Percentiles rank a stretch among this genome's conserved stretches.
Evolutionary conservation across 92 coral and sea anemone species (phyloP).

Genomic region (Chrysogorgia sp.): DNA sequence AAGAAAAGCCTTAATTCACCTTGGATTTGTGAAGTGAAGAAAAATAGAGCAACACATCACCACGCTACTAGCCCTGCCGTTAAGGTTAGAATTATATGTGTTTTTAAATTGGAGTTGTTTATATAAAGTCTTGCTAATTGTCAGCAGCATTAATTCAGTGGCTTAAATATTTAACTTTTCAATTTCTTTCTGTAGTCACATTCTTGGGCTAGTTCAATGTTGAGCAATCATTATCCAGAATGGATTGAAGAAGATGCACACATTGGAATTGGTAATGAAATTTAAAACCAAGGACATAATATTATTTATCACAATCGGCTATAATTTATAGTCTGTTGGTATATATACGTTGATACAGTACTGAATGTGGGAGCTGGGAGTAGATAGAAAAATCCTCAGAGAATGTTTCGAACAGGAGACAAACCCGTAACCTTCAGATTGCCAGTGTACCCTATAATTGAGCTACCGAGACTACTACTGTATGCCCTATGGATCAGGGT

Average conservation of each 20-base stretch:
- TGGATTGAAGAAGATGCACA: slow-evolving; percentile 13
- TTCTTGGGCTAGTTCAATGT: slow-evolving; percentile 42
- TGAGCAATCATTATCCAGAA: slow-evolving; percentile 28
- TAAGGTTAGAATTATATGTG: not conserved
- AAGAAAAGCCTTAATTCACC: slow-evolving; percentile 17
- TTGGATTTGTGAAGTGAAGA: slow-evolving; percentile 24
- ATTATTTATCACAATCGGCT: not conserved
- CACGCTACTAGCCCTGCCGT: not conserved
- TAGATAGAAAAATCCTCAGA: no score
- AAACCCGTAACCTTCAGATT: no score
- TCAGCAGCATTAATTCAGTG: not conserved
- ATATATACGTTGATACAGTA: no score
- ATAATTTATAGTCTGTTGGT: no score
- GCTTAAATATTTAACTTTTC: not conserved
- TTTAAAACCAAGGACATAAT: no score
- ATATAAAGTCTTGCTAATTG: not conserved
- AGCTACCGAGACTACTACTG: no score
- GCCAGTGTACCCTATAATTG: no score
- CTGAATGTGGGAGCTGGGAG: no score
- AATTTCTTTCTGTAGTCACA: not conserved
- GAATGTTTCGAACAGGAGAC: no score
- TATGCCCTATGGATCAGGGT: no score
- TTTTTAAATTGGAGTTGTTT: not conserved
- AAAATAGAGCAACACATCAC: slow-evolving; percentile 3
- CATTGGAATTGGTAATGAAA: slow-evolving; percentile 8